Percentiles rank a stretch among this genome's conserved stretches.
These are phyloP conservation scores for Antedon mediterranea DNA, from an alignment of 53 echinoderm and acorn worm genomes.

Conservation along the genomic window DNA sequence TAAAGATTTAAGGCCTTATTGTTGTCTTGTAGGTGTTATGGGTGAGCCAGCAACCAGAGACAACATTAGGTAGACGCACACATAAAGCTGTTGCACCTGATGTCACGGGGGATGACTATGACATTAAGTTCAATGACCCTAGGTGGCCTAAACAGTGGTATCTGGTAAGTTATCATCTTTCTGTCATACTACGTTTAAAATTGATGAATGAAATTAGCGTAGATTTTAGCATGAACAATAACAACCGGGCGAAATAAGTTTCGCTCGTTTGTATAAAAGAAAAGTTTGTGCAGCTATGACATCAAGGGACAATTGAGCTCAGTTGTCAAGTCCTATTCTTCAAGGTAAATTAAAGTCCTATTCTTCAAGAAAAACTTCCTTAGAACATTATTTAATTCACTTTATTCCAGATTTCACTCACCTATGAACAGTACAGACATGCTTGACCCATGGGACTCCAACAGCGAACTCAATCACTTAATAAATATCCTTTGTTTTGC, in stretches of 20 bases:
- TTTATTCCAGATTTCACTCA: not conserved
- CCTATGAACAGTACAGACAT: not conserved
- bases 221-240: too few species aligned
- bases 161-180: constrained; percentile 61
- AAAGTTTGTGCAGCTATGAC: too few species aligned
- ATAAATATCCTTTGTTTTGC: constrained; percentile 1
- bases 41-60: constrained; percentile 60
- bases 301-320: too few species aligned
- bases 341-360: too few species aligned
- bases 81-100: constrained; percentile 37
- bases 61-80: constrained; percentile 10
- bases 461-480: not conserved
- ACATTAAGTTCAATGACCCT: constrained; percentile 64
- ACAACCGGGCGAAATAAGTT: too few species aligned
- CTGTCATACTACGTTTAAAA: too few species aligned
- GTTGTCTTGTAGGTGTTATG: constrained; percentile 36
- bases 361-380: too few species aligned
- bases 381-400: too few species aligned
- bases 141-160: constrained; percentile 73
- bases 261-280: too few species aligned
- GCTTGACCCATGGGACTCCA: not conserved
- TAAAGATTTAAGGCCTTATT: not conserved
- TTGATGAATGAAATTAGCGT: too few species aligned
- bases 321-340: too few species aligned
- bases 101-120: constrained; percentile 54